Base-by-base conservation (phyloP, 2,888 invertebrate species). In the Odontocolon sp. region DNA sequence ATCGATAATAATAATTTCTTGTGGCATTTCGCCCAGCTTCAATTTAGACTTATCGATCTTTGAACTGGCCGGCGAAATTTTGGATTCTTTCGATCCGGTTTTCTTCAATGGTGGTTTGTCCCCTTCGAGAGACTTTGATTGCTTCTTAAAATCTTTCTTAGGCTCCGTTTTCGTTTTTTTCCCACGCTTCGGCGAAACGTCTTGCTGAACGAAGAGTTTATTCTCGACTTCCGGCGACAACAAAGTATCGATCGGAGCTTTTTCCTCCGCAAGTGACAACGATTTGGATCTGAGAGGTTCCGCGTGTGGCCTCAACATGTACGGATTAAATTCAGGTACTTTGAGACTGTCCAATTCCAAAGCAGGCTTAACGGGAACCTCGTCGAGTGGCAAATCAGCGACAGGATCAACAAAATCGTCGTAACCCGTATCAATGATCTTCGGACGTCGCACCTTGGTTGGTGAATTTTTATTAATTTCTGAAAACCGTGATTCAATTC, bases 321-420 rank as follows among this genome's bases (percentile, higher is more conserved):
- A 90, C 2, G 90, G 89, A 71, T 87, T 86, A 42, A 90, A 89
- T 71, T 90, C 90, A 2, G 90, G 90, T 14, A 90, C 90, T 83
- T 90, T 90, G 2, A 90, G 83, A 64, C 87, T 86, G 70, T 90
- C 90, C 72, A 90, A 81, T 75, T 90, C 90, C 64, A 89, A 70
- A 1, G 87, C 82, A 1, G 88, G 90, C 69, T 90, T 90, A 0
- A 90, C 87, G 4, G 90, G 90, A 6, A 90, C 85, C 40, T 90
- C 90, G 75, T 90, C 90, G 23, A 90, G 78, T 5, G 90, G 90
- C 67, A 90, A 81, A 66, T 90, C 90, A 0, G 90, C 90, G 2
- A 90, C 88, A 0, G 90, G 90, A 63, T 90, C 90, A n/a, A 90
- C 89, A 66, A 90, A 90, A 77, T 90, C 90, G 68, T 90, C 90